Evolutionary conservation across 2,113 vertebrate genomes (phyloP).

Genomic region (Mesoclemmys tuberculata): DNA sequence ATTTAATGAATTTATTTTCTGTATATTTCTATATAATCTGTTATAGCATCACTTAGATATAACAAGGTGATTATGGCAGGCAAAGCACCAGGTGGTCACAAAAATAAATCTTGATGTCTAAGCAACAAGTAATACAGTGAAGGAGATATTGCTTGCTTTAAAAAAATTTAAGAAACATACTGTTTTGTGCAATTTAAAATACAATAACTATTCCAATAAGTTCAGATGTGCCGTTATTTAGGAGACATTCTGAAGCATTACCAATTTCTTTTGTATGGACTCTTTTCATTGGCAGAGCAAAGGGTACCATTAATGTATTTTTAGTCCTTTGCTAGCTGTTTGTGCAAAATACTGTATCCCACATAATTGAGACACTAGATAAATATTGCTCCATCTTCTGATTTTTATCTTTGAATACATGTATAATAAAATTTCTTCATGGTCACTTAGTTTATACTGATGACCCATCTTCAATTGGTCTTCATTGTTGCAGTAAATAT

Average conservation of each 20-base stretch:
- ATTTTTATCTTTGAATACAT: constrained; percentile 64
- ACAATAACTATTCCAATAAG: constrained; percentile 39
- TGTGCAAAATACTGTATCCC: constrained; percentile 53
- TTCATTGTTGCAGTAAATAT: neutral
- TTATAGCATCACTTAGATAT: constrained; percentile 33
- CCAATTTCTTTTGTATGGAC: constrained; percentile 20
- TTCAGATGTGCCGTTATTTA: constrained; percentile 58
- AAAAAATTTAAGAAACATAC: neutral
- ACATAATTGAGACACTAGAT: constrained; percentile 52
- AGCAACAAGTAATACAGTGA: constrained; percentile 32
- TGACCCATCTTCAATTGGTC: constrained; percentile 17
- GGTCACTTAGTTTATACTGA: constrained; percentile 56
- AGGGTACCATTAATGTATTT: constrained; percentile 55
- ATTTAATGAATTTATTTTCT: constrained; percentile 66
- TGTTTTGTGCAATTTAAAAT: constrained; percentile 54
- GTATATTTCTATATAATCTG: neutral
- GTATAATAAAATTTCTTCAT: constrained; percentile 82
- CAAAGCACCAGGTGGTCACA: constrained; percentile 49
- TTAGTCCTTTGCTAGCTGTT: constrained; percentile 62
- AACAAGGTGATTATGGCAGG: constrained; percentile 42
- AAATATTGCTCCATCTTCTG: constrained; percentile 64
- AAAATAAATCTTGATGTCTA: constrained; percentile 53
- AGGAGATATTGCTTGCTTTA: neutral
- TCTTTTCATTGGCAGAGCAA: constrained; percentile 51
- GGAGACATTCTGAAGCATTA: constrained; percentile 61